phyloP scores from a whole-genome alignment of 2,113 vertebrate species.

The Nothoprocta pentlandii region DNA sequence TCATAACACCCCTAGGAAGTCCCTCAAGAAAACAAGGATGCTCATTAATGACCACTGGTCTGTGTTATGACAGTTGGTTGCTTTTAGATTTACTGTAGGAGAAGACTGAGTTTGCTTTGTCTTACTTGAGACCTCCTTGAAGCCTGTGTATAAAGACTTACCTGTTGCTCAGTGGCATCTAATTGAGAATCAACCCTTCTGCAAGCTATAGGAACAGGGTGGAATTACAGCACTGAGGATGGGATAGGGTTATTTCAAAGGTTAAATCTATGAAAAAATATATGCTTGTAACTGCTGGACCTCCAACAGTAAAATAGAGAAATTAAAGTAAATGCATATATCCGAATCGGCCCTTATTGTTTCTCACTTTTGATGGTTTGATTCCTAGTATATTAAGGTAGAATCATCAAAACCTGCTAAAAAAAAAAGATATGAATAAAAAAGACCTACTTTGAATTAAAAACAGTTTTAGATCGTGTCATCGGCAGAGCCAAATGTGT shows the following conservation, averaged over 20 bases:
- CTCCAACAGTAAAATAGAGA: neutral
- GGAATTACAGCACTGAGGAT: neutral
- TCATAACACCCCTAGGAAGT: neutral
- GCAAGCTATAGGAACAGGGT: neutral
- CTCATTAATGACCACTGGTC: conserved; percentile 29
- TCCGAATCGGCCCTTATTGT: neutral
- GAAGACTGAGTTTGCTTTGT: conserved; percentile 20
- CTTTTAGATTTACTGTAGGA: conserved; percentile 34
- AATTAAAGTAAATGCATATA: neutral
- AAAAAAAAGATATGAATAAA: neutral
- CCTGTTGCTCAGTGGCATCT: neutral
- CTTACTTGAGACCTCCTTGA: conserved; percentile 20
- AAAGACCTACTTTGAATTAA: neutral
- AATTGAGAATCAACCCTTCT: conserved; percentile 16
- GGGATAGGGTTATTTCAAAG: neutral
- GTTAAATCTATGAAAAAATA: conserved; percentile 2
- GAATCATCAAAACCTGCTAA: neutral
- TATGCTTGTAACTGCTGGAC: neutral
- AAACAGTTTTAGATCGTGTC: neutral
- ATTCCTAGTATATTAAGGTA: neutral
- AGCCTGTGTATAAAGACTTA: conserved; percentile 7
- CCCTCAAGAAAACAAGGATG: neutral
- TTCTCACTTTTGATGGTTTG: neutral
- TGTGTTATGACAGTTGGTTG: conserved; percentile 40
- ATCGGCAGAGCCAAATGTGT: neutral